Percentiles rank a stretch among this genome's conserved stretches.
phyloP scores from a whole-genome alignment of 2,797 vertebrate genomes.

The Mormyrops boulengeri region DNA sequence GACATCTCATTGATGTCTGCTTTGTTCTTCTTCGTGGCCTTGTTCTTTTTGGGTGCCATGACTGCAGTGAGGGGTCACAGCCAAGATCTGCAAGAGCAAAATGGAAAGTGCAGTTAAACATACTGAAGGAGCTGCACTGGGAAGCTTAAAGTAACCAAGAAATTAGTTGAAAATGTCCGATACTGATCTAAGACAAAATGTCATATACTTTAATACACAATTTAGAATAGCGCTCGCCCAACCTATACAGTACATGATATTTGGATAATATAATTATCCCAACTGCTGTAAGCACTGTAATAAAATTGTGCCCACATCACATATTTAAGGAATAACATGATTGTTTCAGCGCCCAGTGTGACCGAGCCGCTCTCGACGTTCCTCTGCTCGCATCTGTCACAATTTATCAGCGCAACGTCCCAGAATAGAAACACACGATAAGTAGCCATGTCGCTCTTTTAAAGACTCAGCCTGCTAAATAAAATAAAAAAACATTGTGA shows the following conservation, averaged over 20 bases:
- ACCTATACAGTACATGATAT: background rate
- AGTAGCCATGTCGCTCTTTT: constrained; percentile 75
- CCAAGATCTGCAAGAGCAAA: constrained; percentile 57
- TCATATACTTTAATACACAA: background rate
- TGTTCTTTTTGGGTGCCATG: constrained; percentile 99
- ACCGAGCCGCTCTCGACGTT: constrained; percentile 59
- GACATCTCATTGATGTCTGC: constrained; percentile 85
- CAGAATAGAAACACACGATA: constrained; percentile 79
- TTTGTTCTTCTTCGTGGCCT: constrained; percentile 88
- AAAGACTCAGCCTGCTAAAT: constrained; percentile 68
- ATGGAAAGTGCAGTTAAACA: background rate
- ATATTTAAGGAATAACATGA: background rate
- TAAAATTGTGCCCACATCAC: background rate
- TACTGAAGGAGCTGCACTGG: background rate
- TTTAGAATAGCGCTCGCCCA: background rate
- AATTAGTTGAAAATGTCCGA: background rate
- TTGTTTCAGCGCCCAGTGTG: background rate
- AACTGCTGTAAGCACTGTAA: background rate
- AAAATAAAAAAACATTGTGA: constrained; percentile 9
- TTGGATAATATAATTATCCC: background rate
- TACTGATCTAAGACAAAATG: background rate
- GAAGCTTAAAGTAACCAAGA: background rate
- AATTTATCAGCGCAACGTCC: constrained; percentile 77
- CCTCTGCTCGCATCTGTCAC: constrained; percentile 83
- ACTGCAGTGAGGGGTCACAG: constrained; percentile 72